Evolutionary conservation across 2,113 vertebrate genomes (phyloP).

Genomic region (Oryzias javanicus): DNA sequence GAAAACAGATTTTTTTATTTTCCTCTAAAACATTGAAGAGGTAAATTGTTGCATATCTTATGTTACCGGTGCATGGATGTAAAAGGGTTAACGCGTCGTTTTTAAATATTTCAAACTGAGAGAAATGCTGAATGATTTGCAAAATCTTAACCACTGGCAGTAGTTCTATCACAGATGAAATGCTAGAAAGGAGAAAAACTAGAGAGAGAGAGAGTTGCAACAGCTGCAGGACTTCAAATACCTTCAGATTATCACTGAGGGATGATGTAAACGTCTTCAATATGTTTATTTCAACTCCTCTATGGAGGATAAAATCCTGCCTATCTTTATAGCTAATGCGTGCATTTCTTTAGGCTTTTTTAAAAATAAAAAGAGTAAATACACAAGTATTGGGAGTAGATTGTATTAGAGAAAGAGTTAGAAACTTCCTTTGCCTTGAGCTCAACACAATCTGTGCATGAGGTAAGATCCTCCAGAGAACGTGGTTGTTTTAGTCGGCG

Average conservation of each 20-base stretch:
- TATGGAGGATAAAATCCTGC: slow-evolving; percentile 41
- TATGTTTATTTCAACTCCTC: slow-evolving; percentile 38
- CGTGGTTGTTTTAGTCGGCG: slow-evolving; percentile 40
- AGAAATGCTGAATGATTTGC: too few species aligned
- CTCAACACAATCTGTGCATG: slow-evolving; percentile 57
- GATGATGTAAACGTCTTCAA: slow-evolving; percentile 21
- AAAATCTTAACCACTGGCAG: too few species aligned
- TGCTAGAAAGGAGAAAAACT: too few species aligned
- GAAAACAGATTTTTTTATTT: too few species aligned
- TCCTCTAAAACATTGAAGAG: too few species aligned
- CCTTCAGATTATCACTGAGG: background rate
- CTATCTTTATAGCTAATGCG: slow-evolving; percentile 27
- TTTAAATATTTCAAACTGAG: too few species aligned
- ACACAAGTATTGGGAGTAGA: slow-evolving; percentile 50
- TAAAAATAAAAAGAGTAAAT: slow-evolving; percentile 45
- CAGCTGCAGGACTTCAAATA: background rate
- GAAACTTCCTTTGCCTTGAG: slow-evolving; percentile 62
- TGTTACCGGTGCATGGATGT: too few species aligned
- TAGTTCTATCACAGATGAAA: too few species aligned
- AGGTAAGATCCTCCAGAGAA: slow-evolving; percentile 60
- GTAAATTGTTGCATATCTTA: too few species aligned
- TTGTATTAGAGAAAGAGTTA: slow-evolving; percentile 55
- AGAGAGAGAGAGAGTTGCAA: background rate
- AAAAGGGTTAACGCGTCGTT: too few species aligned
- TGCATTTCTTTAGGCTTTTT: slow-evolving; percentile 27